Base-by-base conservation (phyloP, 1,140 invertebrate genomes). In the Dinoponera quadriceps region DNA sequence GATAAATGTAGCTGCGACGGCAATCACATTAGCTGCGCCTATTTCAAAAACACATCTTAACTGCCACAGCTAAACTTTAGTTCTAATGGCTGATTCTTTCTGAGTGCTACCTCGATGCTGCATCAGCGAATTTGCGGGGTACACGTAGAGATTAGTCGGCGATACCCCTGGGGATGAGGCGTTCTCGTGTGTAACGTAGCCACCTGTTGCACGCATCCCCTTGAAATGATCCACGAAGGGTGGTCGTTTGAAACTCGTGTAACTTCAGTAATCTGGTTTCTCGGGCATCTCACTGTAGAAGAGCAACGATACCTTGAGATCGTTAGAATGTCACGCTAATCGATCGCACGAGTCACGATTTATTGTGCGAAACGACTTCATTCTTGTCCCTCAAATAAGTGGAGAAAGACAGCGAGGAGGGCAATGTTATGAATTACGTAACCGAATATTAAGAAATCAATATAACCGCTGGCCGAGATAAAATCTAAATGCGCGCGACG, bases 121-220 rank as follows among this genome's bases (percentile, higher is more conserved):
- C 63, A 57, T 14, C 63, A 63, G 62, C 57, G 84, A 55, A 11
- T 55, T 57, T 33, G 38, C 20, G 20, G 60, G n/a, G 62, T 54
- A 48, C n/a, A 51, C 49, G 27, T 49, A 84, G 68, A 83, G 83
- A 77, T 62, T 83, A 59, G 14, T 55, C 71, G 60, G 60, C 29
- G 51, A 81, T 87, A 85, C 86, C 90, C 90, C 74, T 20, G 83
- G n/a, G 84, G 74, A 82, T 85, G 69, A 89, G 88, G 85, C 84
- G 80, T 83, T 88, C 38, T 44, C 38, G 59, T 60, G 60, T 62
- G 55, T 83, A 83, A 75, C 62, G 48, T 68, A 80, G 60, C 71
- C 89, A 91, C 89, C 90, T 90, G 89, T 90, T 85, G 80, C 84
- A 48, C 38, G 11, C 27, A 22, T 27, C 68, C 69, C 49, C 51